Evolutionary conservation across 1,140 invertebrate species (phyloP).

Genomic region (Sesamia nonagrioides): DNA sequence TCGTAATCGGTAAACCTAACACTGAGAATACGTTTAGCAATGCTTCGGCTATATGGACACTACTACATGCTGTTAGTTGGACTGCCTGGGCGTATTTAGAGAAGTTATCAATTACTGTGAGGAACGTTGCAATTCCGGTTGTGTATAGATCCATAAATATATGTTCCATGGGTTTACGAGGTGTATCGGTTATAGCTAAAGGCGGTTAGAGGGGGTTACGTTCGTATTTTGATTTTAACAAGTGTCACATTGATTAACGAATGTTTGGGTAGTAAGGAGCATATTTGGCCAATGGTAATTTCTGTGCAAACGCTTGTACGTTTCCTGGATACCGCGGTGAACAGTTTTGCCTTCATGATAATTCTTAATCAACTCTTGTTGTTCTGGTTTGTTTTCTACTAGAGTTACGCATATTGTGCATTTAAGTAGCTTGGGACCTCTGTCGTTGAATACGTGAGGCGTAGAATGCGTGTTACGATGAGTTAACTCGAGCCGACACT

Average conservation of each 20-base stretch:
- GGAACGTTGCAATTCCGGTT: slow-evolving; percentile 15
- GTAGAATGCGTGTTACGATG: no score
- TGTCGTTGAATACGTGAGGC: no score
- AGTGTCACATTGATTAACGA: no score
- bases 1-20: no score
- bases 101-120: background rate
- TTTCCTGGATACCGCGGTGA: slow-evolving; percentile 17
- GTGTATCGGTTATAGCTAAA: slow-evolving; percentile 30
- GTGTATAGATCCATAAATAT: slow-evolving; percentile 32
- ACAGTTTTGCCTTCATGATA: slow-evolving; percentile 7
- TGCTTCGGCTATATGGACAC: no score
- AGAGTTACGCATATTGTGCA: no score
- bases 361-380: slow-evolving; percentile 11
- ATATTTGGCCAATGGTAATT: background rate
- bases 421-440: no score
- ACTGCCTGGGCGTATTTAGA: no score
- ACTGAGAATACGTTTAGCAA: no score
- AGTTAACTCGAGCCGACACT: no score
- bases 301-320: background rate
- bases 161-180: slow-evolving; percentile 39
- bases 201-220: slow-evolving; percentile 25
- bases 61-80: no score
- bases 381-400: slow-evolving; percentile 4
- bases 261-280: no score
- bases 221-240: slow-evolving; percentile 33